These are phyloP conservation scores for Molanna angustata DNA, from an alignment of 2,888 invertebrate genomes.

Conservation along the genomic window DNA sequence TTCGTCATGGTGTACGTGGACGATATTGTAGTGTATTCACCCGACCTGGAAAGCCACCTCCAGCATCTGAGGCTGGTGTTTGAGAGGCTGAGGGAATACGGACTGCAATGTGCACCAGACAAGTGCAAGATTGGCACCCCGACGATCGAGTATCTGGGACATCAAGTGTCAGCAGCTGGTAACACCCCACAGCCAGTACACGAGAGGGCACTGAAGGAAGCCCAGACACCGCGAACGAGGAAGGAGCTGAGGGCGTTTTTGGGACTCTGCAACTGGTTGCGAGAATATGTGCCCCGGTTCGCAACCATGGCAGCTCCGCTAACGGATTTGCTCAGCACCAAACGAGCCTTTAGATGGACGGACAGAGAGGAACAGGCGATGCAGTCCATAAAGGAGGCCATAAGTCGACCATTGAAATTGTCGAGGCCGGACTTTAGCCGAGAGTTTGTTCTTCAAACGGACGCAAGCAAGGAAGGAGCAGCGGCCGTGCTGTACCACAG, in stretches of 20 bases:
- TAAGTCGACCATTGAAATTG: not conserved
- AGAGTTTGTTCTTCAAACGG: conserved; percentile 1
- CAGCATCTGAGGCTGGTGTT: not conserved
- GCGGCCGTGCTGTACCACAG: conserved; percentile 1
- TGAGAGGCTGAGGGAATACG: not conserved
- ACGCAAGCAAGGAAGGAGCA: not conserved
- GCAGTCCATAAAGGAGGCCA: not conserved
- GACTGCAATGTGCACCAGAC: not conserved
- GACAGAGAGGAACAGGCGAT: not conserved
- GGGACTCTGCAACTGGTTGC: not conserved
- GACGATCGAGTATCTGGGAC: not conserved
- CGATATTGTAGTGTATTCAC: conserved; percentile 2
- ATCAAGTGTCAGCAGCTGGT: not conserved
- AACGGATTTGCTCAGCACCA: not conserved
- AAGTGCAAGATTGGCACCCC: not conserved
- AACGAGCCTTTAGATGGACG: not conserved
- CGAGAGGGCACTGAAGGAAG: not conserved
- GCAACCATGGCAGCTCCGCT: not conserved
- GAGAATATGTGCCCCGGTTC: conserved; percentile 4
- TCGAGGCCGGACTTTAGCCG: not conserved
- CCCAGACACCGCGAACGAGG: not conserved
- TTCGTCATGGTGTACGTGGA: conserved; percentile 6
- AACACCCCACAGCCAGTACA: not conserved
- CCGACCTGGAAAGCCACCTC: not conserved
- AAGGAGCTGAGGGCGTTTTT: not conserved